phyloP scores from a whole-genome alignment of 2,797 vertebrate genomes.

The Lindbergichthys nudifrons region DNA sequence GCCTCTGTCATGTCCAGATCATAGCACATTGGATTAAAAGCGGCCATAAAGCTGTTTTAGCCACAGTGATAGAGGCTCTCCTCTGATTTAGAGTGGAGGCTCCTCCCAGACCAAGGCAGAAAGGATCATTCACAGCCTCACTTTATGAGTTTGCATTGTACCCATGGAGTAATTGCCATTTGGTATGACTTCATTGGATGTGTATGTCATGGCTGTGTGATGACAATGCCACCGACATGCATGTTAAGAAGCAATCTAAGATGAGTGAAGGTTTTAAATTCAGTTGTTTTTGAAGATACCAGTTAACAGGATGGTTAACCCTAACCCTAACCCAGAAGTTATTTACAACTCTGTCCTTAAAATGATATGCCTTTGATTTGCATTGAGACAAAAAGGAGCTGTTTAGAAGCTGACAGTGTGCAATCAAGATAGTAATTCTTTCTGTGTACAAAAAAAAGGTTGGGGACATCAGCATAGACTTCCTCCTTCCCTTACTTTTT shows the following conservation, averaged over 20 bases:
- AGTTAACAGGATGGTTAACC: neutral
- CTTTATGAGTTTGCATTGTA: conserved; percentile 67
- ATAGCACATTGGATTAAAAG: conserved; percentile 80
- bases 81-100: conserved; percentile 72
- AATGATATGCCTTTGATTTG: neutral
- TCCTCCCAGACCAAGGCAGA: conserved; percentile 37
- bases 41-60: conserved; percentile 75
- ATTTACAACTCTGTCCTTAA: neutral
- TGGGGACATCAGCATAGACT: neutral
- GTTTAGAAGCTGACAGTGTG: neutral
- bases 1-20: conserved; percentile 72
- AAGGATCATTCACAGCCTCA: conserved; percentile 41
- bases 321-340: neutral
- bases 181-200: conserved; percentile 49
- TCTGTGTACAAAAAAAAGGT: neutral
- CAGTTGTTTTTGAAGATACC: neutral
- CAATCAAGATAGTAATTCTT: neutral
- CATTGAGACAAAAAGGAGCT: neutral
- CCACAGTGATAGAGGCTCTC: conserved; percentile 54
- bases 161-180: conserved; percentile 65
- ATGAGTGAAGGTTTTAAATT: neutral
- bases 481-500: neutral
- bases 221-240: conserved; percentile 33
- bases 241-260: conserved; percentile 33
- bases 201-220: conserved; percentile 45